Evolutionary conservation across 1,140 invertebrate species (phyloP).

Genomic region (Tetramorium alpestre): DNA sequence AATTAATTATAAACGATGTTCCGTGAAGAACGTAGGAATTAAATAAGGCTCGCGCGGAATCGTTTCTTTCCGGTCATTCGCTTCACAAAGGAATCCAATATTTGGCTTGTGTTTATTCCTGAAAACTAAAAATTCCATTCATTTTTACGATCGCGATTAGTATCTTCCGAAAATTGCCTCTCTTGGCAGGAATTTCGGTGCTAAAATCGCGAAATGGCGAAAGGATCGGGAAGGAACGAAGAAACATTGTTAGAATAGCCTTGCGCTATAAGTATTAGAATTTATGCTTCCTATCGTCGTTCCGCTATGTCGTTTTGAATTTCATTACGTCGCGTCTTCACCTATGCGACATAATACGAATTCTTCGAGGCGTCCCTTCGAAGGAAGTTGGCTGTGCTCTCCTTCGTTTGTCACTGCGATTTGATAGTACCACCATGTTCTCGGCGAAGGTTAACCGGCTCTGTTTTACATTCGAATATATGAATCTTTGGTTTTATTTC

Average conservation of each 20-base stretch:
- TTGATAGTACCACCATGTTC: constrained; percentile 22
- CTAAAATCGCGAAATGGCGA: not conserved
- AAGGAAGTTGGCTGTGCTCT: not conserved
- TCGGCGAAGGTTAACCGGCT: constrained; percentile 41
- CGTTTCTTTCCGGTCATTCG: not conserved
- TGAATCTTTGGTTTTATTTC: constrained; percentile 36
- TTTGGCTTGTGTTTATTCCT: not conserved
- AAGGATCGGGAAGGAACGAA: not conserved
- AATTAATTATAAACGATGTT: not conserved
- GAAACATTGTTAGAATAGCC: not conserved
- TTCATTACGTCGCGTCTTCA: constrained; percentile 1
- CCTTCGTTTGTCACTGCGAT: constrained; percentile 36
- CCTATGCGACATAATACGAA: not conserved
- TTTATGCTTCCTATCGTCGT: constrained; percentile 22
- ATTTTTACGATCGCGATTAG: constrained; percentile 30
- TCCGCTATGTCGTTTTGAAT: constrained; percentile 1
- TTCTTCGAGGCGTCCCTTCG: not conserved
- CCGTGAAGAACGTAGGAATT: not conserved
- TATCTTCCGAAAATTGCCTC: not conserved
- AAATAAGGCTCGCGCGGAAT: not conserved
- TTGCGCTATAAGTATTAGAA: not conserved
- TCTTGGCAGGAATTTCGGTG: not conserved
- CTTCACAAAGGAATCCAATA: not conserved
- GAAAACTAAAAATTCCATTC: not conserved
- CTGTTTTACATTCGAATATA: constrained; percentile 7